Percentiles rank a stretch among this genome's conserved stretches.
Evolutionary conservation across 2,888 invertebrate species (phyloP).

Genomic region (Isoperla grammatica): DNA sequence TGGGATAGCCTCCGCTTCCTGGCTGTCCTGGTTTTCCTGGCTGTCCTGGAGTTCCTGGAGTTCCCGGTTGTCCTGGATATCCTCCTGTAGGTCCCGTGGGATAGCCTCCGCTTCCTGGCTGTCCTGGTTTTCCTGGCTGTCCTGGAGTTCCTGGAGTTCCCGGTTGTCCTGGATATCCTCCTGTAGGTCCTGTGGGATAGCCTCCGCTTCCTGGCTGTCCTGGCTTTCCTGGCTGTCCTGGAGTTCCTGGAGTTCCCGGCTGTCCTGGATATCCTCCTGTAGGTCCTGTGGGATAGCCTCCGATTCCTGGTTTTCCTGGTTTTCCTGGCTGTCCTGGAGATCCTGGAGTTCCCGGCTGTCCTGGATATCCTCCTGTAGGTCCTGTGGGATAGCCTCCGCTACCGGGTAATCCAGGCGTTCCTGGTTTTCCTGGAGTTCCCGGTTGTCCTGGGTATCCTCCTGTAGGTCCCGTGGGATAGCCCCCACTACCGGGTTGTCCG

Average conservation of each 20-base stretch:
- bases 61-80: constrained; percentile 35
- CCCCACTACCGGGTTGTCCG: too few relatives aligned
- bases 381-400: constrained; percentile 33
- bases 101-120: constrained; percentile 52
- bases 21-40: too few relatives aligned
- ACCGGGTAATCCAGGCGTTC: too few relatives aligned
- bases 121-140: constrained; percentile 48
- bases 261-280: constrained; percentile 36
- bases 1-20: constrained; percentile 34
- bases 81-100: constrained; percentile 45
- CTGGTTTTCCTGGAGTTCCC: constrained; percentile 22
- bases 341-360: constrained; percentile 34
- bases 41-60: constrained; percentile 41
- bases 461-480: neutral
- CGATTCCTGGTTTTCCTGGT: constrained; percentile 20
- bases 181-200: constrained; percentile 30
- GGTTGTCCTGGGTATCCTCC: constrained; percentile 37
- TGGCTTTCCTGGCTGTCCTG: constrained; percentile 38
- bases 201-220: constrained; percentile 41
- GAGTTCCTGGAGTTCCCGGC: constrained; percentile 34
- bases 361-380: constrained; percentile 10
- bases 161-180: constrained; percentile 29
- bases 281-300: constrained; percentile 17
- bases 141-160: constrained; percentile 25
- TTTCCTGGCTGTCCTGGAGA: constrained; percentile 41